Evolutionary conservation across 2,888 invertebrate genomes (phyloP), one percentile per base, ranked within the genome.

Genomic region (Amblyjoppa fuscipennis): DNA sequence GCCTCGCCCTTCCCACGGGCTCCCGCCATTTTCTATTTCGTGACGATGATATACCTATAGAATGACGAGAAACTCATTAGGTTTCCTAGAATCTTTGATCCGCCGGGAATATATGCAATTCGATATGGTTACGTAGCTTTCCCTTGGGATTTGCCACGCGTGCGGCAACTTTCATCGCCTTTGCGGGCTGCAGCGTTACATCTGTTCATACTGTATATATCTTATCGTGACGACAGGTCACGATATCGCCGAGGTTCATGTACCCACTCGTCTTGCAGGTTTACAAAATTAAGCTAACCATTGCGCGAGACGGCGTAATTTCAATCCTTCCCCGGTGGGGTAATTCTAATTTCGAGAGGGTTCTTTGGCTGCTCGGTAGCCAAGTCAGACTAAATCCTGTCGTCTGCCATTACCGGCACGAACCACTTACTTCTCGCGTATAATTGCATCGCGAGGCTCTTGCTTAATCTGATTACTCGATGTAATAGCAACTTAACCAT

Each of bases 241-340:
- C 69, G 59, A 75, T 31, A 49, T 51, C 9, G 38, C 70, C 16
- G n/a, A 49, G 28, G 66, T 68, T 66, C 71, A 51, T 28, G 13
- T 51, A 76, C 59, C 38, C 16, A 1, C 45, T 45, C 45, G 28
- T 71, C 53, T 76, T 56, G 9, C 76, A 45, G 73, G 74, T 45
- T 53, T 66, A 75, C 53, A 49, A 77, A 64, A 34, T 70, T 49
- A 34, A 38, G 64, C 59, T 71, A 28, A 49, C 9, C 64, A 31
- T 82, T 85, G 78, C 78, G 66, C 78, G 45, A 59, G 31, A 70
- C 45, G 16, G 25, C 16, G 66, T 75, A 85, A 85, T 85, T 79
- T 75, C 61, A 41, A 49, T 75, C 16, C 75, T 82, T 66, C 75
- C 7, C 20, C 69, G 70, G 66, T 75, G 70, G 64, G 31, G 75